phyloP scores from a whole-genome alignment of 2,888 invertebrate species.

The Myopa tessellatipennis region DNA sequence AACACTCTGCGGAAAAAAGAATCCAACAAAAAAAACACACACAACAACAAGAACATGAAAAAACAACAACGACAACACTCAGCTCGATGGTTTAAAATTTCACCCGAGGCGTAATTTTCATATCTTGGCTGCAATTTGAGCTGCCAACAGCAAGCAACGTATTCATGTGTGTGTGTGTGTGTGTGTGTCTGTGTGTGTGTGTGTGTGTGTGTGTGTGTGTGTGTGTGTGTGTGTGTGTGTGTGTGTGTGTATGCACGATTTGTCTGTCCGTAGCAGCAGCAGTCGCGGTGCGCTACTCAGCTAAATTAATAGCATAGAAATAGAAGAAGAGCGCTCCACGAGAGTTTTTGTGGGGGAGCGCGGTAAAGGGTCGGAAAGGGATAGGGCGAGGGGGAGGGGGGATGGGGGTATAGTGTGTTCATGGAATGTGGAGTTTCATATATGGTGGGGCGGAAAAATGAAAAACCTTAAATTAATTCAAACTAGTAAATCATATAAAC shows the following conservation, averaged over 20 bases:
- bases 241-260: background rate
- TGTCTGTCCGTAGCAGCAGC: no score
- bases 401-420: no score
- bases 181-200: background rate
- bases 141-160: background rate
- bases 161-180: background rate
- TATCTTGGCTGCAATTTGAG: slow-evolving; percentile 31
- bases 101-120: slow-evolving; percentile 28
- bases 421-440: no score
- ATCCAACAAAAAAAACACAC: background rate
- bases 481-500: no score
- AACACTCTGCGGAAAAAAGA: background rate
- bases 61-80: slow-evolving; percentile 15
- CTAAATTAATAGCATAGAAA: no score
- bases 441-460: no score
- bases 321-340: no score
- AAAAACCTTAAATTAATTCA: no score
- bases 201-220: background rate
- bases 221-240: background rate
- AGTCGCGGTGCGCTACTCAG: no score
- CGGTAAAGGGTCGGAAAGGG: no score
- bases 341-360: no score
- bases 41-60: slow-evolving; percentile 4
- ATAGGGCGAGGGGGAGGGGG: no score
- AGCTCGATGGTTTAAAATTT: slow-evolving; percentile 18